Base-by-base conservation (phyloP, 23 tunicate species). In the Ascidia mentula region DNA sequence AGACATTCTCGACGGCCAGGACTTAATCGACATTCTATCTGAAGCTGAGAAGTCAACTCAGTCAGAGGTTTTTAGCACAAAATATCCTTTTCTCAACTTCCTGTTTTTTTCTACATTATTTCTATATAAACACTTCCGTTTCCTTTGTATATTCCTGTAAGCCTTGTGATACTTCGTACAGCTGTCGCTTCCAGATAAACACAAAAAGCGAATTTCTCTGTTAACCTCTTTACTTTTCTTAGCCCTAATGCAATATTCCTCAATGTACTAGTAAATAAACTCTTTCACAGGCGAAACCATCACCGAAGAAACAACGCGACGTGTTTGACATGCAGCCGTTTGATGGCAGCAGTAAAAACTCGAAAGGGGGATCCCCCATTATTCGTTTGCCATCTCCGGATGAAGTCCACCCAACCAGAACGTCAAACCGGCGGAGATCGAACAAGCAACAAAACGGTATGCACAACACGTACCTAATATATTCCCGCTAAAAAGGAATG, bases 371-470 rank as follows among this genome's bases (percentile, higher is more conserved):
- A 53, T 53, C 65, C 65, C 65, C 65, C 28, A 53, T 53, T 1
- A 53, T 53, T 53, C 65, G 65, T 28, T 28, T 53, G 22, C 65
- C 65, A 9, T 53, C 65, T 28, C 65, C 65, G 22, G 65, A 53
- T 28, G 65, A 53, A 53, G 65, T 53, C 24, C 65, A 53, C 24
- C 65, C 65, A 3, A 28, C 24, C 7, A 53, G 13, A 28, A 53
- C 65, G 24, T 28, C 65, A 53, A 53, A 53, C 28, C 7, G 65
- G 24, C n/a, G n/a, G n/a, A 53, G 65, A 9, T 26, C 65, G 4
- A 53, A 28, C 65, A 53, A 53, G 65, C 65, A 53, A 28, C 65
- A 53, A 53, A 53, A 6, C 65, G 65, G 65, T 53, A 53, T 9
- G 24, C n/a, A n/a, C n/a, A n/a, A n/a, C n/a, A n/a, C n/a, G n/a